Conservation (phyloP, 2,797 vertebrate genomes). For the Protonibea diacanthus region DNA sequence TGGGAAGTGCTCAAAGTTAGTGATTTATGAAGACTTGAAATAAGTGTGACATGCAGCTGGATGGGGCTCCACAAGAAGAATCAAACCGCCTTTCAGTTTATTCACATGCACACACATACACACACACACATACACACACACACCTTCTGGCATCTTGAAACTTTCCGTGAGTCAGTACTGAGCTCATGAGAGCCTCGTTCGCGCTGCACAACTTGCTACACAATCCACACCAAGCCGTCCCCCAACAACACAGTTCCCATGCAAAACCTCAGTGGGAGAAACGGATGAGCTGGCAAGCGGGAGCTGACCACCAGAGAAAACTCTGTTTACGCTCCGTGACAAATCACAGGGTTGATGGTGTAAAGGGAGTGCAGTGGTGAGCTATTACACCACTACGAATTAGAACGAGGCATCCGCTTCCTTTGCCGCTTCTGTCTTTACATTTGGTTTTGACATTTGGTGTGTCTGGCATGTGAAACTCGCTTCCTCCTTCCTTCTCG, state of each 20-base stretch:
- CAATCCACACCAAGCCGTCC: constrained; percentile 46
- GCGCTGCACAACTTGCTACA: constrained; percentile 44
- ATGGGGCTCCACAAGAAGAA: constrained; percentile 50
- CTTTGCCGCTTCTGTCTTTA: constrained; percentile 46
- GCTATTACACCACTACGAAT: constrained; percentile 61
- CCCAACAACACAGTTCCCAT: constrained; percentile 68
- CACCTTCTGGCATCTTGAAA: constrained; percentile 57
- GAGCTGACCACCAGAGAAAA: constrained; percentile 62
- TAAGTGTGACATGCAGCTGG: constrained; percentile 47
- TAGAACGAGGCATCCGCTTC: constrained; percentile 60
- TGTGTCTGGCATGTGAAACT: constrained; percentile 54
- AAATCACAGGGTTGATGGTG: constrained; percentile 69
- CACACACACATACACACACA: constrained; percentile 25
- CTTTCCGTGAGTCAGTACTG: constrained; percentile 79
- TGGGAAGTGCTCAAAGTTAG: constrained; percentile 17
- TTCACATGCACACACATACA: constrained; percentile 26
- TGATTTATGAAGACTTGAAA: constrained; percentile 52
- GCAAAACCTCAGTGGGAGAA: constrained; percentile 59
- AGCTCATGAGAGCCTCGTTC: constrained; percentile 64
- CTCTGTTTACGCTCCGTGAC: constrained; percentile 57
- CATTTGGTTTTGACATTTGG: constrained; percentile 62
- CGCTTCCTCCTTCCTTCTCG: constrained; percentile 64
- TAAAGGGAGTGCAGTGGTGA: constrained; percentile 57
- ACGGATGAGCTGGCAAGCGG: constrained; percentile 55
- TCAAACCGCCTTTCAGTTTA: constrained; percentile 55